Conservation (phyloP, 2,113 vertebrate genomes). For the Plecturocebus donacophilus region DNA sequence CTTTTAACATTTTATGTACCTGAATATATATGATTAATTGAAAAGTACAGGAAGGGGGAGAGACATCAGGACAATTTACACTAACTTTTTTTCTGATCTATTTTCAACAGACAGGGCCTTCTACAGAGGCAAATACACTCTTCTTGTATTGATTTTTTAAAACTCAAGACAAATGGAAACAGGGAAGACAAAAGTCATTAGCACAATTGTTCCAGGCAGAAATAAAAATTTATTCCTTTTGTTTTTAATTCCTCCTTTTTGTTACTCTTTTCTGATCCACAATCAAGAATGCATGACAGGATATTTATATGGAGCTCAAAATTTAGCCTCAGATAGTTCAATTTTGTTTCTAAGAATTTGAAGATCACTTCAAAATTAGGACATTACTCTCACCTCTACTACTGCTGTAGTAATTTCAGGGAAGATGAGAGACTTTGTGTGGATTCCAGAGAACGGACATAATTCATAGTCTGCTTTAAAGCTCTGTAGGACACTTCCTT, state of each 20-base stretch:
- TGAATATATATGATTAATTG: slow-evolving; percentile 65
- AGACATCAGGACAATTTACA: neutral
- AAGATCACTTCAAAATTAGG: neutral
- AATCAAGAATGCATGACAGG: neutral
- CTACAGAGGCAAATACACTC: neutral
- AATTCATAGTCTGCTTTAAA: neutral
- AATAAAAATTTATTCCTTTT: neutral
- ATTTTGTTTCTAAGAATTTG: neutral
- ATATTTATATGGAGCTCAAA: neutral
- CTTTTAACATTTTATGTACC: slow-evolving; percentile 53
- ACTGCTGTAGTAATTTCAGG: neutral
- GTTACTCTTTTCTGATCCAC: neutral
- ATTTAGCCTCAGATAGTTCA: neutral
- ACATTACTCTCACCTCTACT: neutral
- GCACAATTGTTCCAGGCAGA: neutral
- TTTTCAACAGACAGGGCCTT: slow-evolving; percentile 8
- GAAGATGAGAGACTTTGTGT: neutral
- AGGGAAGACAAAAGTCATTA: neutral
- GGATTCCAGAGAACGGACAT: neutral
- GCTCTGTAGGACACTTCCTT: neutral
- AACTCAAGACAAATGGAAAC: neutral
- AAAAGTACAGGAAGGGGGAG: neutral
- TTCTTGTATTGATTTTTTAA: neutral
- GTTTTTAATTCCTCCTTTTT: neutral
- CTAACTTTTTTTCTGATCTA: neutral